These are phyloP conservation scores for Pelecanus crispus DNA, from an alignment of 2,113 vertebrate species.

Conservation along the genomic window DNA sequence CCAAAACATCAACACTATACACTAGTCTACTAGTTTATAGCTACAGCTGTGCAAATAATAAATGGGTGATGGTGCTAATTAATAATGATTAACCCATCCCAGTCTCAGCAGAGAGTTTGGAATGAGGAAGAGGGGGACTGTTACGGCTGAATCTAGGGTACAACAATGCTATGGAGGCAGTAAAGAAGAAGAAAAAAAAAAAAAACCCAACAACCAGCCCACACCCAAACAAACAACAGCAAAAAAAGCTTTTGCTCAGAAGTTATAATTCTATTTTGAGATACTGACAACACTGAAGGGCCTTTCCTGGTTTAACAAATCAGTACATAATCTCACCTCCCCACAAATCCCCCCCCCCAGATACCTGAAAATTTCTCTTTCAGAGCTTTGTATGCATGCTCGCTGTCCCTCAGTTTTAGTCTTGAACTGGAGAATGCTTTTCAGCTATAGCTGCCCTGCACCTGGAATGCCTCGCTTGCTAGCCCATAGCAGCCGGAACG, in stretches of 20 bases:
- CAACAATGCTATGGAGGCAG: background rate
- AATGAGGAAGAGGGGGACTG: background rate
- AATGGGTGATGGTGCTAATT: background rate
- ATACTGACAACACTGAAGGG: background rate
- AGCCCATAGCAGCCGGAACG: background rate
- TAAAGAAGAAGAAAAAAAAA: background rate
- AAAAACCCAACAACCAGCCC: no score
- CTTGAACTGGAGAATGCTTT: background rate
- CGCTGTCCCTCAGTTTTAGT: rapidly evolving
- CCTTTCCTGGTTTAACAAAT: background rate
- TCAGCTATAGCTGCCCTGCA: background rate
- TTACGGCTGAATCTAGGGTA: background rate
- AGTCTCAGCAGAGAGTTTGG: background rate
- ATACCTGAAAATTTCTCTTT: background rate
- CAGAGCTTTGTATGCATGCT: background rate
- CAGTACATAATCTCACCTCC: background rate
- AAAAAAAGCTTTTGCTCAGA: background rate
- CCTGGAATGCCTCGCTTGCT: background rate
- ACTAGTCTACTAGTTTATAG: background rate
- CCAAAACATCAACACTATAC: background rate
- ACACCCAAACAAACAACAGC: no score
- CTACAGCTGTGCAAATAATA: background rate
- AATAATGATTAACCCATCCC: background rate
- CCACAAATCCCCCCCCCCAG: background rate
- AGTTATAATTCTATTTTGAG: background rate